Conservation (phyloP, 2,113 vertebrate species). For the Entosphenus tridentatus region DNA sequence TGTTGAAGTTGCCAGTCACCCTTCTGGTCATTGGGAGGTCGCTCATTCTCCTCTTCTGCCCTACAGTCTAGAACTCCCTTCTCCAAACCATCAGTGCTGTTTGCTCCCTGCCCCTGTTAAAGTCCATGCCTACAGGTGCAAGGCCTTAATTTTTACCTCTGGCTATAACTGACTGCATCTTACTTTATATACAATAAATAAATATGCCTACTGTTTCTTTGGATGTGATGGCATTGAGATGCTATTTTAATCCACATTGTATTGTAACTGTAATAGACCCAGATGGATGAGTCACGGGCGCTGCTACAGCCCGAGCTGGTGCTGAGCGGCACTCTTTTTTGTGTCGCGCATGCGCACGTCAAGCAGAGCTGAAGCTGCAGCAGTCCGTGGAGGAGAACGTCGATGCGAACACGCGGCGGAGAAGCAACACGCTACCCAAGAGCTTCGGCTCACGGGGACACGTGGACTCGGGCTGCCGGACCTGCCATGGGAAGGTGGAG, state of each 20-base stretch:
- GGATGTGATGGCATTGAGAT: background rate
- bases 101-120: too few species aligned
- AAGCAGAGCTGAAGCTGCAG: constrained; percentile 1
- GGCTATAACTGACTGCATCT: too few species aligned
- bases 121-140: too few species aligned
- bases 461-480: background rate
- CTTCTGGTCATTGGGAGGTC: too few species aligned
- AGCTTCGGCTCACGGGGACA: background rate
- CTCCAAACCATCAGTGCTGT: too few species aligned
- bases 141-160: too few species aligned
- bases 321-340: background rate
- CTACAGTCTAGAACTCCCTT: too few species aligned
- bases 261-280: background rate
- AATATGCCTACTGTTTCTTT: background rate
- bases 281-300: background rate
- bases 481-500: too few species aligned
- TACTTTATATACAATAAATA: too few species aligned
- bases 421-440: constrained; percentile 4
- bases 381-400: background rate
- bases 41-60: too few species aligned
- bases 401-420: background rate
- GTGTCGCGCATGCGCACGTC: background rate
- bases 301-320: background rate
- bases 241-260: background rate
- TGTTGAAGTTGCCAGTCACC: too few species aligned